Evolutionary conservation across 2,888 invertebrate genomes (phyloP), one percentile per base, ranked within the genome.

Genomic region (Epicampocera succincta): DNA sequence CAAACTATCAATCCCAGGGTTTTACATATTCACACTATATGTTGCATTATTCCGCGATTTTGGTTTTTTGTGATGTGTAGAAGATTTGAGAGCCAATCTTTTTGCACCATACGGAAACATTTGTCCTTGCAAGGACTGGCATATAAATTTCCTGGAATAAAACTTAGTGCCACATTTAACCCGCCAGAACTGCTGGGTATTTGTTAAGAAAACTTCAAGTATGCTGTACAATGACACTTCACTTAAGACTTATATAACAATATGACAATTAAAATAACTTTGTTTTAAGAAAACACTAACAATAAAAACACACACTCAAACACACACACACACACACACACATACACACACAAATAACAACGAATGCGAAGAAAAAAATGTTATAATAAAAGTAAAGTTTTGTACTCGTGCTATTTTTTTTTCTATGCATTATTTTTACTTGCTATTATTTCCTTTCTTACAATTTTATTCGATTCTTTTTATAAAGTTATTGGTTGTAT

Each of bases 251-350:
- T 73, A 73, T 76, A 76, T 54, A 81, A 77, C 77, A 77, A 81
- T 73, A 68, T 77, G 81, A 81, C 81, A 81, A 81, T 74, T 73
- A 77, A 73, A 77, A 77, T 58, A 77, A 81, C 63, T 65, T 73
- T 72, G 48, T 77, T 19, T 40, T 19, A 60, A 42, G 42, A 56
- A 74, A 58, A 69, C 38, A 66, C 12, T 19, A 12, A 33, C 52
- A 71, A 56, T 54, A 69, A n/a, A n/a, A n/a, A n/a, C n/a, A n/a
- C n/a, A n/a, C 48, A 29, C 33, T 29, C 25, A 66, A 66, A 19
- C 6, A 38, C 9, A 29, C 8, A 61, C n/a, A n/a, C n/a, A n/a
- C n/a, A 42, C 40, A 61, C 13, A 12, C 42, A 42, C 19, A 42
- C 25, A n/a, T 21, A 61, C 29, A 44, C 44, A 25, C 4, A 42